These are phyloP conservation scores for Holotrichia oblita DNA, from an alignment of 1,140 invertebrate genomes.

Conservation along the genomic window DNA sequence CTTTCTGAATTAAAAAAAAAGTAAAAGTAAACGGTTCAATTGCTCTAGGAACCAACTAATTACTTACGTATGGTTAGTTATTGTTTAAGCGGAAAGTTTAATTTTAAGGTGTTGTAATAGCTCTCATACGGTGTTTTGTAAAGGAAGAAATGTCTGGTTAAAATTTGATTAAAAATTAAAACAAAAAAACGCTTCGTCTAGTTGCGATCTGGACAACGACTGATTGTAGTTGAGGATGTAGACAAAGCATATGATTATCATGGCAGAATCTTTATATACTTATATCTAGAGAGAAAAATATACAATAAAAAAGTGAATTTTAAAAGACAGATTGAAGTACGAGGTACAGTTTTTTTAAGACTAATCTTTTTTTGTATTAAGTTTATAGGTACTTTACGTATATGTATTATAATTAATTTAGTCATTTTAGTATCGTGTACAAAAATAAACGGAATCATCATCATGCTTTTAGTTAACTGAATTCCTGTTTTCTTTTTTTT, in stretches of 20 bases:
- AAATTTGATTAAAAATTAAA: background rate
- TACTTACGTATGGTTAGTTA: constrained; percentile 29
- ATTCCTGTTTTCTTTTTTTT: background rate
- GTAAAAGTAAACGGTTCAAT: constrained; percentile 2
- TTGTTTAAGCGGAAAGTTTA: constrained; percentile 35
- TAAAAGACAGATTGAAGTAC: background rate
- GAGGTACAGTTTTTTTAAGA: constrained; percentile 10
- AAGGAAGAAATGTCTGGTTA: background rate
- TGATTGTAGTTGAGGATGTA: background rate
- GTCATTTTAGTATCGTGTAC: background rate
- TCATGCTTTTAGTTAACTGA: background rate
- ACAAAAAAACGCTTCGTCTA: background rate
- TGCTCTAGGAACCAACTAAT: background rate
- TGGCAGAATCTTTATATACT: constrained; percentile 13
- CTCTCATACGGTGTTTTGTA: constrained; percentile 24
- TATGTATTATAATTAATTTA: background rate
- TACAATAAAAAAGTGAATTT: background rate
- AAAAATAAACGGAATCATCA: background rate
- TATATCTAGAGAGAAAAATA: background rate
- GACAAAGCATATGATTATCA: background rate
- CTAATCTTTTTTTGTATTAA: constrained; percentile 22
- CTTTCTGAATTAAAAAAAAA: background rate
- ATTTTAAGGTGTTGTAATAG: constrained; percentile 33
- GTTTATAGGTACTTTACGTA: constrained; percentile 8
- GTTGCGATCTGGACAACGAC: background rate